Evolutionary conservation across 2,888 invertebrate genomes (phyloP).

Genomic region (Drepanosiphum platanoidis): DNA sequence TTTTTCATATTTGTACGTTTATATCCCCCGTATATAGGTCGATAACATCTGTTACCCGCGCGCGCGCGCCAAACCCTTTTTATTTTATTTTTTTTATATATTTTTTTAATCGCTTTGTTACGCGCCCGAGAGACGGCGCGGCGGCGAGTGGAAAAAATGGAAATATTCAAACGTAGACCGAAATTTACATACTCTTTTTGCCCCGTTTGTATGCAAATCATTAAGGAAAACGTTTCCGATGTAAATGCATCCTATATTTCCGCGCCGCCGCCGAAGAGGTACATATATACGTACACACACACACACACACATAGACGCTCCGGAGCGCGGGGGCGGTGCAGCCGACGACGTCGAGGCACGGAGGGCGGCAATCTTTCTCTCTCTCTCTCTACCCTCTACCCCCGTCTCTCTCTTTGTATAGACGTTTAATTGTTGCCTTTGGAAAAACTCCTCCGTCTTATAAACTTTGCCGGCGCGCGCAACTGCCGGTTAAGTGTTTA

Average conservation of each 20-base stretch:
- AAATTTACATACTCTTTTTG: constrained; percentile 61
- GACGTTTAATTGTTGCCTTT: constrained; percentile 61
- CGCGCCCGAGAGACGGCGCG: too few species aligned
- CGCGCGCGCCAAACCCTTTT: constrained; percentile 3
- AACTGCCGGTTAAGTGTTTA: constrained; percentile 61
- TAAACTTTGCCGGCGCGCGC: constrained; percentile 50
- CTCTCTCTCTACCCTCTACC: background rate
- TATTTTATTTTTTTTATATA: background rate
- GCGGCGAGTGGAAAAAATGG: constrained; percentile 21
- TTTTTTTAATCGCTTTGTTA: constrained; percentile 39
- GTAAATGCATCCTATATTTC: constrained; percentile 56
- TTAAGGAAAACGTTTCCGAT: constrained; percentile 62
- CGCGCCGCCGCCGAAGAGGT: constrained; percentile 23
- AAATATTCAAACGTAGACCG: constrained; percentile 58
- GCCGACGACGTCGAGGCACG: background rate
- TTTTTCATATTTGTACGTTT: background rate
- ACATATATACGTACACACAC: background rate
- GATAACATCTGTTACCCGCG: constrained; percentile 34
- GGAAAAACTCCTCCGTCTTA: constrained; percentile 61
- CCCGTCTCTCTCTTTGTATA: background rate
- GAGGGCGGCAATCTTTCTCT: background rate
- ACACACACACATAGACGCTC: constrained; percentile 1
- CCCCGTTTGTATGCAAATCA: constrained; percentile 62
- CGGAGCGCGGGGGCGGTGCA: background rate
- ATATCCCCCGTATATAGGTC: background rate